Percentiles rank a stretch among this genome's conserved stretches.
These are phyloP conservation scores for Caenorhabditis parvicauda DNA, from an alignment of 2,888 invertebrate genomes.

Conservation along the genomic window DNA sequence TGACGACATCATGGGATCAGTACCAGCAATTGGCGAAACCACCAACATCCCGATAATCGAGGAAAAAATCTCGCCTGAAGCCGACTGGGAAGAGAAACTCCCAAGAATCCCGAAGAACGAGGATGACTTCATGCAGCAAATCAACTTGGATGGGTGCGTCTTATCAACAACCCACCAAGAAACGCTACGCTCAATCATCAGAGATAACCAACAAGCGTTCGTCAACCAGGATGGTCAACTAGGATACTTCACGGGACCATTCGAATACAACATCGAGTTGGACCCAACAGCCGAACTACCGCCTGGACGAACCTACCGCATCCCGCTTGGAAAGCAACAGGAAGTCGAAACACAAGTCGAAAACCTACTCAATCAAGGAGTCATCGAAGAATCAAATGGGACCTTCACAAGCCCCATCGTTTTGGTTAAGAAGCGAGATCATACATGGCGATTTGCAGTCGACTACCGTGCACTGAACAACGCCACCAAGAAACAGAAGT, in stretches of 20 bases:
- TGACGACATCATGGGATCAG: too few species aligned
- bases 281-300: neutral
- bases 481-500: conserved; percentile 6
- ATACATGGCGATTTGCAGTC: conserved; percentile 13
- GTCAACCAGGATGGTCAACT: conserved; percentile 11
- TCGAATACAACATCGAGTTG: conserved; percentile 11
- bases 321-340: conserved; percentile 9
- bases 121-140: too few species aligned
- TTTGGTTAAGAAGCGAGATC: conserved; percentile 14
- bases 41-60: too few species aligned
- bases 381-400: conserved; percentile 7
- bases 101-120: too few species aligned
- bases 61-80: too few species aligned
- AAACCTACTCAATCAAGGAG: conserved; percentile 6
- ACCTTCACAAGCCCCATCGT: conserved; percentile 13
- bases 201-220: conserved; percentile 9
- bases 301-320: neutral
- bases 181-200: neutral
- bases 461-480: conserved; percentile 20
- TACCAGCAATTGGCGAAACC: too few species aligned
- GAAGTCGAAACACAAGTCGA: conserved; percentile 9
- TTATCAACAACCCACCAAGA: too few species aligned
- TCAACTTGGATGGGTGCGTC: too few species aligned
- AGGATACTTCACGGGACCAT: conserved; percentile 12
- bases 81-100: too few species aligned